Conservation (phyloP, 2,797 vertebrate genomes). For the Coendou prehensilis region DNA sequence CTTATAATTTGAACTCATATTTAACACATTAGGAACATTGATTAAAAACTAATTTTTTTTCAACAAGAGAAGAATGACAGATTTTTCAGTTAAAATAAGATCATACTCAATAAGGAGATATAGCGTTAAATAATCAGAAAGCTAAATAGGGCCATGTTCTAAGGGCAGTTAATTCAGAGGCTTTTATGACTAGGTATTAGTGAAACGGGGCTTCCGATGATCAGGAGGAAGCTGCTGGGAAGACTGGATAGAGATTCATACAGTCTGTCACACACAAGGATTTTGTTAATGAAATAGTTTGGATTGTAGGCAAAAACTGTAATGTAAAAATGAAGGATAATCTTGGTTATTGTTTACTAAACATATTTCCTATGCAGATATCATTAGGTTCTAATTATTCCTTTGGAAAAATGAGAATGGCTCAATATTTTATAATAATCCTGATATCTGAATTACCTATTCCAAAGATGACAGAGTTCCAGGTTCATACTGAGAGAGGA, state of each 20-base stretch:
- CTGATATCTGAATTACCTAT: neutral
- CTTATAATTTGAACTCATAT: slow-evolving; percentile 76
- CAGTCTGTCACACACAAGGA: neutral
- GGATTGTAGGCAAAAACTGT: slow-evolving; percentile 33
- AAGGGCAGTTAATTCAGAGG: neutral
- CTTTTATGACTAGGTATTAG: neutral
- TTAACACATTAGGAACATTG: slow-evolving; percentile 73
- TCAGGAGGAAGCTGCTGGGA: neutral
- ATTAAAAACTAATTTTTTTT: slow-evolving; percentile 56
- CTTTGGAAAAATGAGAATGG: slow-evolving; percentile 4
- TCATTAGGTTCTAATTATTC: neutral
- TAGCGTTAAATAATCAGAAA: neutral
- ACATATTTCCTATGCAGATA: neutral
- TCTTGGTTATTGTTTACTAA: neutral
- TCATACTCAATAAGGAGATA: neutral
- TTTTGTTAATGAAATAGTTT: slow-evolving; percentile 50
- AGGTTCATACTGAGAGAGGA: neutral
- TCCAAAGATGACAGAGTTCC: neutral
- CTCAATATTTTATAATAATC: neutral
- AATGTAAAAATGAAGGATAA: slow-evolving; percentile 57
- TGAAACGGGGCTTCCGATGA: neutral
- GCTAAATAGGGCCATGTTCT: neutral
- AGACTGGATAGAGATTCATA: neutral
- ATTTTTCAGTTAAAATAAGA: neutral
- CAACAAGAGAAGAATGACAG: slow-evolving; percentile 27